phyloP scores from a whole-genome alignment of 2,888 invertebrate genomes.

The Caenorhabditis sp. region DNA sequence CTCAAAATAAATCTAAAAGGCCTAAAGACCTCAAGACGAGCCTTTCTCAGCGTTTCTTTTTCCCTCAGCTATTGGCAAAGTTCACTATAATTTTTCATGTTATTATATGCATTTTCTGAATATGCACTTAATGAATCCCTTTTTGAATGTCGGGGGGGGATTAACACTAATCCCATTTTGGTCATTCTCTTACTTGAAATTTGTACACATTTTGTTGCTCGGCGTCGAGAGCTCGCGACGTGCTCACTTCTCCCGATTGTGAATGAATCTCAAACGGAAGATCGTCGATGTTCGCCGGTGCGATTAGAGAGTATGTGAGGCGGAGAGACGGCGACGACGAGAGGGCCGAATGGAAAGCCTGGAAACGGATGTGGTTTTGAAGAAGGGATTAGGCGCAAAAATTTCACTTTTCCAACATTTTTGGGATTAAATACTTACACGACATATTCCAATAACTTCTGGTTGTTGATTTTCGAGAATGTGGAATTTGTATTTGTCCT shows the following conservation, averaged over 20 bases:
- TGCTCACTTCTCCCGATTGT: constrained; percentile 45
- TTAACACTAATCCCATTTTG: not conserved
- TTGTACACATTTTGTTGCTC: constrained; percentile 38
- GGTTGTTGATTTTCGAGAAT: constrained; percentile 43
- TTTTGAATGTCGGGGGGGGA: not conserved
- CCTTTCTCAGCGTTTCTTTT: too few species aligned
- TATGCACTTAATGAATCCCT: not conserved
- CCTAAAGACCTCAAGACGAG: too few species aligned
- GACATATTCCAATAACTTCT: constrained; percentile 47
- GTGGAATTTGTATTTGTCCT: constrained; percentile 40
- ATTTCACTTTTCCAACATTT: not conserved
- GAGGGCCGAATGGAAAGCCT: constrained; percentile 51
- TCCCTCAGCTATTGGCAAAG: too few species aligned
- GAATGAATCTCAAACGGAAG: constrained; percentile 49
- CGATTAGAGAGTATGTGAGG: constrained; percentile 37
- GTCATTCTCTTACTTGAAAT: constrained; percentile 32
- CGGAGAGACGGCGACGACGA: constrained; percentile 31
- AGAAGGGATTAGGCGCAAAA: not conserved
- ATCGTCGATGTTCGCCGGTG: constrained; percentile 32
- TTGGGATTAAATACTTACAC: constrained; percentile 18
- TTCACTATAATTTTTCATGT: too few species aligned
- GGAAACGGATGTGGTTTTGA: not conserved
- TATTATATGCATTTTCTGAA: not conserved
- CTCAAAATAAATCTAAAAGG: too few species aligned
- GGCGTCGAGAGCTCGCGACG: constrained; percentile 33